A percentile compares a stretch with the other conserved stretches of the same genome.
These are phyloP conservation scores for Drosophila tanythrix DNA, from an alignment of 2,888 invertebrate species.

Conservation along the genomic window DNA sequence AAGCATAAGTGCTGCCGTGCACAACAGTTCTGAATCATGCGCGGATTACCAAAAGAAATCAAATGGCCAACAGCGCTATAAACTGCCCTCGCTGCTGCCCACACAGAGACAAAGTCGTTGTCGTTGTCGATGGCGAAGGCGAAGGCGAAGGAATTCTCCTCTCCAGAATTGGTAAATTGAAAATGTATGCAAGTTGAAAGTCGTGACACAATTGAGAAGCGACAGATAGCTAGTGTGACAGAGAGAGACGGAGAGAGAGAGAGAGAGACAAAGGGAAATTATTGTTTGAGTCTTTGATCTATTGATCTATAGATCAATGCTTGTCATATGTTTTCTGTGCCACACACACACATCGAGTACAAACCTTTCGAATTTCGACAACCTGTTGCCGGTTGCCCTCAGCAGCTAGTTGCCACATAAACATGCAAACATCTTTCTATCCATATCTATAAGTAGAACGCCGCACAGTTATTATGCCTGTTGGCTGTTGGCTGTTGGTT, in stretches of 20 bases:
- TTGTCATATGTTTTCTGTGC: conserved; percentile 50
- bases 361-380: conserved; percentile 60
- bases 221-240: conserved; percentile 49
- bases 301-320: conserved; percentile 42
- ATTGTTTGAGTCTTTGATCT: conserved; percentile 36
- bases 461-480: conserved; percentile 55
- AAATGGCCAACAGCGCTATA: conserved; percentile 56
- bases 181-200: conserved; percentile 81
- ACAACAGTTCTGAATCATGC: conserved; percentile 69
- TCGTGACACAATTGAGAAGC: conserved; percentile 77
- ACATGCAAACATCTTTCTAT: conserved; percentile 4
- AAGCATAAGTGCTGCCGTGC: conserved; percentile 45
- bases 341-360: conserved; percentile 21
- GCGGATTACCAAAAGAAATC: conserved; percentile 50
- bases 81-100: conserved; percentile 42
- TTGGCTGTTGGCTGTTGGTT: conserved; percentile 51
- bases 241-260: neutral
- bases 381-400: conserved; percentile 53
- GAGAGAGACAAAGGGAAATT: neutral
- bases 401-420: conserved; percentile 11
- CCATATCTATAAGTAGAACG: conserved; percentile 45
- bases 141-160: conserved; percentile 8
- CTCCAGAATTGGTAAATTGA: conserved; percentile 11
- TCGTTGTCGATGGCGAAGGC: neutral
- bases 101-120: conserved; percentile 43